Evolutionary conservation across 2,888 invertebrate species (phyloP), one percentile per base, ranked within the genome.

Genomic region (Elmis aenea): DNA sequence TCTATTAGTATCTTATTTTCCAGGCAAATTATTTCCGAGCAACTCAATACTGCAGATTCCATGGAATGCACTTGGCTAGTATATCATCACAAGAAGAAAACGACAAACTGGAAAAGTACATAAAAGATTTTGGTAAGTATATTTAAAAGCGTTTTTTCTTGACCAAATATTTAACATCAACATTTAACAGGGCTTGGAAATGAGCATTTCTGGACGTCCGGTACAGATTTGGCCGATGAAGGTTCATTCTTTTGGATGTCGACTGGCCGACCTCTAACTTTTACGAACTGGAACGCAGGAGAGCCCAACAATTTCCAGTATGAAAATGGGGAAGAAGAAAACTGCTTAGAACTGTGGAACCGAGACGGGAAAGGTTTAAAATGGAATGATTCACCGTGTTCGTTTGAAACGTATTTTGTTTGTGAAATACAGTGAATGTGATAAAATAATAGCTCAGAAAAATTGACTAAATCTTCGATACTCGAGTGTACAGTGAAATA

Each of bases 21-120:
- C 75, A 92, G 91, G 91, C 92, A 3, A 92, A 92, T 71, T 92
- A 91, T 86, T 92, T 85, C 72, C 82, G 88, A 66, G 88, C 91
- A 13, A 83, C 88, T 32, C 91, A 91, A 69, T 92, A 90, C 68
- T 92, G 92, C 66, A 75, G 91, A 44, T 91, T 89, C 71, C 91
- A 92, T 66, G 91, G 91, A 32, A 91, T 92, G 90, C 90, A 91
- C 57, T 74, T 92, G 56, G 90, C 91, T 9, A 89, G 89, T 59
- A 87, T 92, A 59, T 82, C 85, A 36, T 85, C 88, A 37, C 90
- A 91, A 67, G 88, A 90, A 61, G 90, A 92, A 68, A 91, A 92
- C 61, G 87, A 89, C 64, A 83, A 84, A 64, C 73, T 92, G 51
- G 91, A 91, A 64, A 90, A 90, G 66, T 87, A 90, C 64, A 88